Evolutionary conservation across 2,113 vertebrate genomes (phyloP).

Genomic region (Pyxicephalus adspersus): DNA sequence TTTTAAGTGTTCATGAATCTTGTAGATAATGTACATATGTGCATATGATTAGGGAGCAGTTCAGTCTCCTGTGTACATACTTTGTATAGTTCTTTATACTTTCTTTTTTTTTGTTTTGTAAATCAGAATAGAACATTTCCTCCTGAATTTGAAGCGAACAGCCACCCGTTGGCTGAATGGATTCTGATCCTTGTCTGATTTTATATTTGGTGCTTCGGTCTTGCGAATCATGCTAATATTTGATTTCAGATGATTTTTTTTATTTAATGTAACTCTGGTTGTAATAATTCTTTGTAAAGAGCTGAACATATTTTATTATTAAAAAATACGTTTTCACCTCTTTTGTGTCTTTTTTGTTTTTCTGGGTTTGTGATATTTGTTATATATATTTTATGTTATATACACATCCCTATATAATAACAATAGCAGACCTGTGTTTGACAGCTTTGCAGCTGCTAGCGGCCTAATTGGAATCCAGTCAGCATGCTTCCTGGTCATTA

Average conservation of each 20-base stretch:
- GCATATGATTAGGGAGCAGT: background rate
- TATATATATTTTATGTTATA: too few species aligned
- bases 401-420: too few species aligned
- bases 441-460: too few species aligned
- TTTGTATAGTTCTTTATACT: slow-evolving; percentile 41
- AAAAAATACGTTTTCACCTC: slow-evolving; percentile 39
- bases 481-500: too few species aligned
- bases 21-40: slow-evolving; percentile 38
- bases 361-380: too few species aligned
- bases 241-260: slow-evolving; percentile 36
- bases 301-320: slow-evolving; percentile 51
- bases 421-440: too few species aligned
- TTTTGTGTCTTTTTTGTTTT: background rate
- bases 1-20: background rate
- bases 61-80: slow-evolving; percentile 29
- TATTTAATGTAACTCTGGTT: slow-evolving; percentile 48
- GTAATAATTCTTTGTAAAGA: slow-evolving; percentile 57
- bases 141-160: too few species aligned
- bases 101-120: background rate
- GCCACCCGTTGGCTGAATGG: too few species aligned
- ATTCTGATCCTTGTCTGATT: background rate
- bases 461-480: too few species aligned
- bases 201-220: slow-evolving; percentile 30
- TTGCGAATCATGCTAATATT: slow-evolving; percentile 10
- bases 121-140: too few species aligned